Percentiles rank a stretch among this genome's conserved stretches.
Evolutionary conservation across 2,797 vertebrate species (phyloP).

Genomic region (Aselliscus stoliczkanus): DNA sequence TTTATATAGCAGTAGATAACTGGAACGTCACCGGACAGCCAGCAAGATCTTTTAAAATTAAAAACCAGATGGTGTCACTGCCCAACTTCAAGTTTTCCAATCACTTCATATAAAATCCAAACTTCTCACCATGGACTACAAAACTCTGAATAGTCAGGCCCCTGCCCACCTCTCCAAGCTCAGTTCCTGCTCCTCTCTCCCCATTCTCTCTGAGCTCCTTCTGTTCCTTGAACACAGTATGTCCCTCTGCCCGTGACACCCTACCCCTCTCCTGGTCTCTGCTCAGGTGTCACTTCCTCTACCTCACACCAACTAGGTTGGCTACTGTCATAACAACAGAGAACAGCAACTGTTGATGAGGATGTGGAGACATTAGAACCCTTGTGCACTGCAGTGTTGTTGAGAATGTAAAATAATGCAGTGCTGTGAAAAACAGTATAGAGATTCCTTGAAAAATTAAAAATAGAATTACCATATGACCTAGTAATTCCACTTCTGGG

Average conservation of each 20-base stretch:
- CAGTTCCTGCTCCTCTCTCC: too few relatives aligned
- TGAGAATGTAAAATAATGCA: background rate
- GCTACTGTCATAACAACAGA: background rate
- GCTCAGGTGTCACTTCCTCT: too few relatives aligned
- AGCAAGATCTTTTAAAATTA: background rate
- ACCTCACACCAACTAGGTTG: background rate
- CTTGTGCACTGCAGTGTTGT: background rate
- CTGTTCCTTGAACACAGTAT: background rate
- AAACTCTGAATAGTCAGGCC: background rate
- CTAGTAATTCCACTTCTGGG: background rate
- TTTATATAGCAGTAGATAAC: background rate
- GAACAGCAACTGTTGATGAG: background rate
- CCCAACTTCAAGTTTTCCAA: background rate
- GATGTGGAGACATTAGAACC: too few relatives aligned
- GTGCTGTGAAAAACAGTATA: accelerated
- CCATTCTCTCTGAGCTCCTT: background rate
- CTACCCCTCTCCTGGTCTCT: background rate
- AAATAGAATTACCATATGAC: background rate
- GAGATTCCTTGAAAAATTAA: background rate
- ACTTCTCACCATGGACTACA: background rate
- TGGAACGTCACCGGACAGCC: background rate
- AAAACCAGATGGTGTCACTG: background rate
- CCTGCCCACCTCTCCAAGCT: background rate
- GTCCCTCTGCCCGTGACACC: background rate
- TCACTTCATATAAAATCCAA: background rate